Base-by-base conservation (phyloP, 2,113 vertebrate species). In the Neotoma lepida region DNA sequence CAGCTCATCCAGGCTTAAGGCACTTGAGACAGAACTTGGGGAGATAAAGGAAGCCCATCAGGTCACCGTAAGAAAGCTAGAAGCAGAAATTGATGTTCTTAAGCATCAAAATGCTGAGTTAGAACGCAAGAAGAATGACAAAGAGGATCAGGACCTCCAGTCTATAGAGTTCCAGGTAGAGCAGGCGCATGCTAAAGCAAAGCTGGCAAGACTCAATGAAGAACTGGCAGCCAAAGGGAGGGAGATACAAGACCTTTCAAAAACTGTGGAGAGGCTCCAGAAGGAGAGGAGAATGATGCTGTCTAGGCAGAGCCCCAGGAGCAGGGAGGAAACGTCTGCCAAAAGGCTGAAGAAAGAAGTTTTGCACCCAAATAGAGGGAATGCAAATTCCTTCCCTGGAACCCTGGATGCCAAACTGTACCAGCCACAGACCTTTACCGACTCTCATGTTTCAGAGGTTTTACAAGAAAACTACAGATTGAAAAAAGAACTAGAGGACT, bases 181-280 rank as follows among this genome's bases (percentile, higher is more conserved):
- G 73, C 98, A 97, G 39, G 98, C 98, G 2, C 97, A 98, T 41
- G 49, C 97, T 1, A 98, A 98, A 39, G 95, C 97, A 30, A 98
- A 97, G 63, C 93, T 99, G 22, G 97, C 98, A 49, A 98, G 98
- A 76, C 98, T 99, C 61, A 99, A 98, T 86, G 98, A 99, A 82
- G 99, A 99, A 77, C 97, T 99, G 35, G 93, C 98, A 6, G 90
- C 97, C 6, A 99, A 99, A 97, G 98, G 97, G 0, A 98, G 96
- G 94, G 98, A 98, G 93, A 98, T 99, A 93, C 99, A 99, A 95
- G 99, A 99, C 76, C 98, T 99, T 93, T 98, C 97, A 13, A 99
- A 98, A 97, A 99, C 99, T 0, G 98, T 99, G 63, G 99, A 99
- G 86, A 98, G 98, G 10, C 98, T 99, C 96, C 99, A 99, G 92